Evolutionary conservation across 2,888 invertebrate species (phyloP).

Genomic region (Acholoe squamosa): DNA sequence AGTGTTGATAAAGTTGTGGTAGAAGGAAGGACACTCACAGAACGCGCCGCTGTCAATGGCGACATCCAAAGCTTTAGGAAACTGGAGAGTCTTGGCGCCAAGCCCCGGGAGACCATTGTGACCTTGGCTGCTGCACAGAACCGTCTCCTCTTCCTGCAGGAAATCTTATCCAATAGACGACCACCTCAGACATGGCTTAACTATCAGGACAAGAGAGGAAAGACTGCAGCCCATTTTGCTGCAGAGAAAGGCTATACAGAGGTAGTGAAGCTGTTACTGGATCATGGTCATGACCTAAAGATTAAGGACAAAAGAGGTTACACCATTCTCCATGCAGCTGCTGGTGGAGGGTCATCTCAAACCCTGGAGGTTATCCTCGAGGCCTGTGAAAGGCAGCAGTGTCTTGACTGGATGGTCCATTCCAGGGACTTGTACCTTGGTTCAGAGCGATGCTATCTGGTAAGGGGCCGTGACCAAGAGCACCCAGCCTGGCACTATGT

Average conservation of each 20-base stretch:
- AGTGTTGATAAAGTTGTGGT: neutral
- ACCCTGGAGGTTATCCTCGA: slow-evolving; percentile 3
- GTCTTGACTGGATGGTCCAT: neutral
- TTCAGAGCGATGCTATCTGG: slow-evolving; percentile 44
- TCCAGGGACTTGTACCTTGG: slow-evolving; percentile 34
- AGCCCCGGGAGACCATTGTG: neutral
- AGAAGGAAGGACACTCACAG: neutral
- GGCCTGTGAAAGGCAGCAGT: neutral
- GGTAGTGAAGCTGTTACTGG: neutral
- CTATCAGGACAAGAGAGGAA: slow-evolving; percentile 24
- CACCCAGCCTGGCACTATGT: slow-evolving; percentile 52
- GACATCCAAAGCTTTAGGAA: neutral
- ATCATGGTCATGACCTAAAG: neutral
- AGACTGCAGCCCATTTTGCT: slow-evolving; percentile 39
- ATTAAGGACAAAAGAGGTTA: slow-evolving; percentile 7
- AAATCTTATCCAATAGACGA: neutral
- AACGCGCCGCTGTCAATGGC: neutral
- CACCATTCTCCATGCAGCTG: slow-evolving; percentile 31
- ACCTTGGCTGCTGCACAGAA: slow-evolving; percentile 23
- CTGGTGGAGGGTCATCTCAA: neutral
- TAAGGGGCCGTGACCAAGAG: slow-evolving; percentile 50
- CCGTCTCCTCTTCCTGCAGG: neutral
- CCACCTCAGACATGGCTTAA: neutral
- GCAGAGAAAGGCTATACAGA: slow-evolving; percentile 22
- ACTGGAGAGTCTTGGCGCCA: neutral